Conservation (phyloP, 37 sponge, comb jelly and placozoan genomes). For the Spongia lamella region DNA sequence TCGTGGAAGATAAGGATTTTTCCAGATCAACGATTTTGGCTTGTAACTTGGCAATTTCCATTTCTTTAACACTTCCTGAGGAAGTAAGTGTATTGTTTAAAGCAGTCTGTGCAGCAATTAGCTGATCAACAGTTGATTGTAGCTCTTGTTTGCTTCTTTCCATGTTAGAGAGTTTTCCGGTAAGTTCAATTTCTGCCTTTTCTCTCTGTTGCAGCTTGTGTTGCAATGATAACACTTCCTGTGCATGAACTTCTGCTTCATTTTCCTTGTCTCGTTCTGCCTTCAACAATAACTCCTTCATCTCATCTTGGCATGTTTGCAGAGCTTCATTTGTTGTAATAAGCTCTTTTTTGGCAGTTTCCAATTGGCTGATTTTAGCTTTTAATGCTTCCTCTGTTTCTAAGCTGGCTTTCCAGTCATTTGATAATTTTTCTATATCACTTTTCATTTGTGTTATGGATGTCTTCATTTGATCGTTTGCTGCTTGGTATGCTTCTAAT, state of each 20-base stretch:
- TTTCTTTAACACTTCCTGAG: conserved; percentile 49
- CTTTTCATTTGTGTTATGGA: conserved; percentile 8
- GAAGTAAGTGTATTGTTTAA: conserved; percentile 36
- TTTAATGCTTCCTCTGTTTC: conserved; percentile 26
- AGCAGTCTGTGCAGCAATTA: conserved; percentile 51
- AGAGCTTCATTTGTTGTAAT: conserved; percentile 13
- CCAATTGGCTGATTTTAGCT: conserved; percentile 12
- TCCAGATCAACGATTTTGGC: conserved; percentile 24
- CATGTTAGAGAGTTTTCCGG: conserved; percentile 2
- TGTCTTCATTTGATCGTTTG: background rate
- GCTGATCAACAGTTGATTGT: conserved; percentile 19
- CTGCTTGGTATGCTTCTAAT: background rate
- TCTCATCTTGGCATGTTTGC: conserved; percentile 1
- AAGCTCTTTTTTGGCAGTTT: conserved; percentile 19
- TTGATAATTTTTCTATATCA: background rate
- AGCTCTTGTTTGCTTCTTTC: conserved; percentile 26
- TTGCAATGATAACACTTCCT: background rate
- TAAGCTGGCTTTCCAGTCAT: background rate
- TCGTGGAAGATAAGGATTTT: background rate
- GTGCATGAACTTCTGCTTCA: background rate
- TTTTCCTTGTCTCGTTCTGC: conserved; percentile 9
- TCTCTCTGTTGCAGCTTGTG: conserved; percentile 4
- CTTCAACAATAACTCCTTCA: conserved; percentile 18
- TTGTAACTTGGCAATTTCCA: conserved; percentile 45
- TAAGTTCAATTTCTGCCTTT: conserved; percentile 1